A percentile compares a stretch with the other conserved stretches of the same genome.
Evolutionary conservation across 2,113 vertebrate species (phyloP).

Genomic region (Gobio gobio): DNA sequence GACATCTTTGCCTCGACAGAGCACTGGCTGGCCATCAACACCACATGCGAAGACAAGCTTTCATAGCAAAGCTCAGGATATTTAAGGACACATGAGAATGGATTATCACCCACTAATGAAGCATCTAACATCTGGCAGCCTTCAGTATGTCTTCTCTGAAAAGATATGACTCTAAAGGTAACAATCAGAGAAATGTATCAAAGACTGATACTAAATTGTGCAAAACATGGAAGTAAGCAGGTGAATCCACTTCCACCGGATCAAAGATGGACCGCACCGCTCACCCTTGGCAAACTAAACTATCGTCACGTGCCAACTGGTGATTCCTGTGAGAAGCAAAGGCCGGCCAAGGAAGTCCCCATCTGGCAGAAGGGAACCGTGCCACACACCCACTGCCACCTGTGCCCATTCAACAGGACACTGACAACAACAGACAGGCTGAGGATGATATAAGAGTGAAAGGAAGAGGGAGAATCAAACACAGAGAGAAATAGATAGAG

Average conservation of each 20-base stretch:
- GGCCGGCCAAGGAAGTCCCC: conserved; percentile 62
- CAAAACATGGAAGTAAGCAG: background rate
- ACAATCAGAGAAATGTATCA: background rate
- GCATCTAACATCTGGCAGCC: conserved; percentile 10
- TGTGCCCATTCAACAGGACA: conserved; percentile 69
- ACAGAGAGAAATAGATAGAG: conserved; percentile 1
- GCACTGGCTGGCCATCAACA: conserved; percentile 21
- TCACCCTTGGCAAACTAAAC: conserved; percentile 46
- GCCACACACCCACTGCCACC: conserved; percentile 64
- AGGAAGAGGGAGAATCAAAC: conserved; percentile 11
- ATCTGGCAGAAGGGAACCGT: conserved; percentile 61
- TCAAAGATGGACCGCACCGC: conserved; percentile 21
- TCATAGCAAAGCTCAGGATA: background rate
- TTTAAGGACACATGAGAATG: conserved; percentile 19
- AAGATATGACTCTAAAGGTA: background rate
- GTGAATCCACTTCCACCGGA: background rate
- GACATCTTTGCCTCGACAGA: conserved; percentile 31
- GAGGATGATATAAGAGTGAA: conserved; percentile 13
- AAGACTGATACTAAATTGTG: background rate
- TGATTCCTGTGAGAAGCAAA: conserved; percentile 58
- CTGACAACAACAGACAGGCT: conserved; percentile 66
- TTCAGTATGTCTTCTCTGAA: background rate
- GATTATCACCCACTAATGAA: conserved; percentile 18
- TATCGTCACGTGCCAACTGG: conserved; percentile 29
- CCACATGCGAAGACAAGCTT: conserved; percentile 18